These are phyloP conservation scores for Ganaspis sp. DNA, from an alignment of 1,140 invertebrate species.

Conservation along the genomic window DNA sequence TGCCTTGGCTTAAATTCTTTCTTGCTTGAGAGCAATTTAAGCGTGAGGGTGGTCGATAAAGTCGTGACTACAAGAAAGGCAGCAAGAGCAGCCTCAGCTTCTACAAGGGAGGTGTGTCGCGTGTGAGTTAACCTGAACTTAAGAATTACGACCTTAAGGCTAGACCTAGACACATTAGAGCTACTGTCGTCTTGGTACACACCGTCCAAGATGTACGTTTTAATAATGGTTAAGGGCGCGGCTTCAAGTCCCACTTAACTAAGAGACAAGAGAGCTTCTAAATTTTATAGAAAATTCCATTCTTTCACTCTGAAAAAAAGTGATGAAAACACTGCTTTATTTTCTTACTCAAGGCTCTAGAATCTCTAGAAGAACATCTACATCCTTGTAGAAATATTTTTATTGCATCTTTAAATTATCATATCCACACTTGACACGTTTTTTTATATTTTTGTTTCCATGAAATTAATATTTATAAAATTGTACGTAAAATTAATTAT, in stretches of 20 bases:
- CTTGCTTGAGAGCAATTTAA: background rate
- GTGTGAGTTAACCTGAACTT: background rate
- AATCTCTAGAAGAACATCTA: too few relatives aligned
- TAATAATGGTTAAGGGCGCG: conserved; percentile 26
- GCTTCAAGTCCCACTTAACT: conserved; percentile 6
- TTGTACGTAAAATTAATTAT: too few relatives aligned
- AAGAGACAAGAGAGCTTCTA: background rate
- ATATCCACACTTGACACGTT: too few relatives aligned
- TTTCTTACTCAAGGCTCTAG: too few relatives aligned
- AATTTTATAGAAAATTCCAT: background rate
- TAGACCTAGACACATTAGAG: conserved; percentile 1
- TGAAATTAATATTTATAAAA: too few relatives aligned
- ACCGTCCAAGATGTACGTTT: conserved; percentile 8
- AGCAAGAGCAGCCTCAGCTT: background rate
- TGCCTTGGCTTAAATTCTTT: background rate
- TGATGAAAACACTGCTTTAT: background rate
- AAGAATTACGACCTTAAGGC: background rate
- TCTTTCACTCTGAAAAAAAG: background rate
- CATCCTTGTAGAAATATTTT: too few relatives aligned
- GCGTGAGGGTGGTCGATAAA: conserved; percentile 23
- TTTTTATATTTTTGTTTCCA: too few relatives aligned
- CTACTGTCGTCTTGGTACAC: background rate
- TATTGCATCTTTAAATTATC: too few relatives aligned
- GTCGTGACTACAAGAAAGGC: background rate
- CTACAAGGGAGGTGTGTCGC: background rate